Percentiles rank a stretch among this genome's conserved stretches.
These are phyloP conservation scores for Dendrolimus pini DNA, from an alignment of 2,888 invertebrate species.

Conservation along the genomic window DNA sequence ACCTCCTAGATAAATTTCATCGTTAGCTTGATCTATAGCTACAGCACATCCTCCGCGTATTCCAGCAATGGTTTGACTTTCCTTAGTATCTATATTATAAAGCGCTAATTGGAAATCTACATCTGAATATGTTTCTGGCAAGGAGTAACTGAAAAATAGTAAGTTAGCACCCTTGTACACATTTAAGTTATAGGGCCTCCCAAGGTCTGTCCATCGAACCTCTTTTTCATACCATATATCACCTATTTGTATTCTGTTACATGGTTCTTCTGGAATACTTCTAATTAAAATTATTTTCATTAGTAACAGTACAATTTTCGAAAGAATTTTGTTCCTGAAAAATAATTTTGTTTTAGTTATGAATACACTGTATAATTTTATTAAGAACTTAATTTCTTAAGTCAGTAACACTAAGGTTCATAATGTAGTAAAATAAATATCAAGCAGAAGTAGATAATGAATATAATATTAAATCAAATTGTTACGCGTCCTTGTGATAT, in stretches of 20 bases:
- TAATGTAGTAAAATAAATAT: too few species aligned
- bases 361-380: too few species aligned
- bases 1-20: constrained; percentile 50
- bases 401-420: too few species aligned
- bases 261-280: constrained; percentile 21
- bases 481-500: too few species aligned
- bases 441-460: too few species aligned
- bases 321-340: constrained; percentile 18
- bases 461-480: too few species aligned
- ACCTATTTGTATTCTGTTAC: constrained; percentile 36
- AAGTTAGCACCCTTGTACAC: constrained; percentile 39
- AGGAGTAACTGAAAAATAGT: constrained; percentile 44
- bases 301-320: constrained; percentile 12
- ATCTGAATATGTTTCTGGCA: constrained; percentile 38
- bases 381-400: too few species aligned
- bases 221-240: constrained; percentile 40
- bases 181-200: constrained; percentile 42
- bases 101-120: constrained; percentile 45
- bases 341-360: not conserved
- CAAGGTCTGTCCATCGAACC: constrained; percentile 30
- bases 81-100: constrained; percentile 34
- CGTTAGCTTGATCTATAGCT: constrained; percentile 40
- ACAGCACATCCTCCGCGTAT: constrained; percentile 47
- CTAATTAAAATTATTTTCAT: constrained; percentile 7
- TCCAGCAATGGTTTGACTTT: constrained; percentile 37